Evolutionary conservation across 2,113 vertebrate genomes (phyloP), one percentile per base, ranked within the genome.

Genomic region (Cephalopterus ornatus): DNA sequence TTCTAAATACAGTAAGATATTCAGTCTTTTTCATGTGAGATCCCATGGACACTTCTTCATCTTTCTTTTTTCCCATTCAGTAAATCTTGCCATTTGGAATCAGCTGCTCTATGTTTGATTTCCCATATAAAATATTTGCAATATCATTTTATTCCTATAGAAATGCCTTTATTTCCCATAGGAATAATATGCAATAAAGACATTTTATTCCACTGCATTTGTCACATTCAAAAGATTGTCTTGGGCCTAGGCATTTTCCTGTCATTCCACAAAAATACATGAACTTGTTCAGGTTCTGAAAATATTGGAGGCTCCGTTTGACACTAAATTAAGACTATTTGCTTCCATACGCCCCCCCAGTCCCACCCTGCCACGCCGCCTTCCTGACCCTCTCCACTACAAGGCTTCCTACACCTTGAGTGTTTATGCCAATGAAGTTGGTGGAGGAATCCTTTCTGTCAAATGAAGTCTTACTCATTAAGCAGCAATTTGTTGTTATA

Each of bases 391-490:
- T 82, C 32, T 75, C 41, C 22, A 33, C 72, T 88, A 30, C 27
- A 75, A 63, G n/a, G 22, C 50, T 91, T 74, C 90, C 55, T 32
- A 93, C 71, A 61, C 61, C 65, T 78, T 56, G 16, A 46, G 8
- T 46, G 22, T 63, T 81, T 82, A 67, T 77, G 52, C 32, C 39
- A 26, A 1, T 56, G 49, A 85, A 77, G 82, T n/a, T 0, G 0
- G 37, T 28, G 50, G n/a, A 90, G 52, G 46, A 85, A 73, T 74
- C 56, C 52, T 83, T 82, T 91, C 85, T 92, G 46, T 49, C 10
- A 39, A 66, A 80, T 65, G 10, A 83, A 91, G 21, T 14, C 81
- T 95, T 91, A 89, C 42, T 85, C 91, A 85, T 85, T 78, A 89
- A 78, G 41, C n/a, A 76, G 77, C 32, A 82, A 62, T 82, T 79